Percentiles rank a stretch among this genome's conserved stretches.
phyloP scores from a whole-genome alignment of 2,888 invertebrate genomes.

The Phortica okadai region DNA sequence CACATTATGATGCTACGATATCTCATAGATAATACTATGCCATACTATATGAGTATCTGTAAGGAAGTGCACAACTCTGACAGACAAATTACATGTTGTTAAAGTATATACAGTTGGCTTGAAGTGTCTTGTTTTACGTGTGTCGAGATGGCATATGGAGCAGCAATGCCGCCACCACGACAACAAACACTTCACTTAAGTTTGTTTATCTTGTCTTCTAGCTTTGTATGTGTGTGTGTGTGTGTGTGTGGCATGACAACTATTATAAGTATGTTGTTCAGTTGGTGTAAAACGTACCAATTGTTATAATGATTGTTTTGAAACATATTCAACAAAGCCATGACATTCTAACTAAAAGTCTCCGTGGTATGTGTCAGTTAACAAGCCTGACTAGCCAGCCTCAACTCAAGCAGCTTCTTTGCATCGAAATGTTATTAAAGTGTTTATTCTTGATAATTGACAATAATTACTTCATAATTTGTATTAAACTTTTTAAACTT shows the following conservation, averaged over 20 bases:
- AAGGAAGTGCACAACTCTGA: slow-evolving; percentile 18
- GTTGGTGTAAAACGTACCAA: too few relatives aligned
- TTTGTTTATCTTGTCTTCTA: slow-evolving; percentile 13
- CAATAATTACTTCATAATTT: background rate
- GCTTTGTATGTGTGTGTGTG: background rate
- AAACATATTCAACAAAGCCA: too few relatives aligned
- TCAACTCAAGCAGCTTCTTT: too few relatives aligned
- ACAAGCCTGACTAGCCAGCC: too few relatives aligned
- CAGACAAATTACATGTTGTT: slow-evolving; percentile 22
- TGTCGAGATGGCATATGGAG: background rate
- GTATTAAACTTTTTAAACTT: background rate
- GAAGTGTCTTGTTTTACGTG: background rate
- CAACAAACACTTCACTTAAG: slow-evolving; percentile 30
- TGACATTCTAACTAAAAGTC: too few relatives aligned
- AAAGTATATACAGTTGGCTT: background rate
- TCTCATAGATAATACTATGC: slow-evolving; percentile 19
- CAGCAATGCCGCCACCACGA: background rate
- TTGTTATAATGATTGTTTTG: too few relatives aligned
- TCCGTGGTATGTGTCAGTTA: too few relatives aligned
- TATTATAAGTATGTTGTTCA: background rate
- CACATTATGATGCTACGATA: slow-evolving; percentile 7
- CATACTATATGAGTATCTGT: background rate
- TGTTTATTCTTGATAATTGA: background rate
- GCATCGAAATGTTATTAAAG: too few relatives aligned
- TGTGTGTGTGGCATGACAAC: slow-evolving; percentile 20